A percentile compares a stretch with the other conserved stretches of the same genome.
phyloP scores from a whole-genome alignment of 2,888 invertebrate species.

The Lottia gigantea region DNA sequence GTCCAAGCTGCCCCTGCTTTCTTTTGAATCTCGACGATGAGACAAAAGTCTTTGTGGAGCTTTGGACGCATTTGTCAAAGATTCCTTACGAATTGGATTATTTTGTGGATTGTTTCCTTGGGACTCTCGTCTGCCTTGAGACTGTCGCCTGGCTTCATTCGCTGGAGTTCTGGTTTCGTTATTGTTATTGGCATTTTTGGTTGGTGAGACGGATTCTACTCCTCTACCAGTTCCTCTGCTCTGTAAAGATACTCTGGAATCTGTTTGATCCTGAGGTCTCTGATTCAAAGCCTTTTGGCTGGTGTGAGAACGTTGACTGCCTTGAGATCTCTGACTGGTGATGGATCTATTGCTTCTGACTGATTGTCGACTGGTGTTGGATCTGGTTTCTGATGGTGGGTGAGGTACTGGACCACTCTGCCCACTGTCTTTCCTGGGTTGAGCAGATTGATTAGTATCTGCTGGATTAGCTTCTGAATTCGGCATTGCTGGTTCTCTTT shows the following conservation, averaged over 20 bases:
- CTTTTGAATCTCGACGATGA: conserved; percentile 37
- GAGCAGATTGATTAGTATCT: conserved; percentile 1
- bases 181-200: background rate
- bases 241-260: background rate
- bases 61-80: conserved; percentile 21
- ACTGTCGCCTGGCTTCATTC: background rate
- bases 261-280: background rate
- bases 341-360: background rate
- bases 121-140: background rate
- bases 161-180: background rate
- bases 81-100: background rate
- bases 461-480: conserved; percentile 24
- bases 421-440: background rate
- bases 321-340: background rate
- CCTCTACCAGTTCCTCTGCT: background rate
- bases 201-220: background rate
- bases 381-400: background rate
- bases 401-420: background rate
- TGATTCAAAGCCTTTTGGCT: background rate
- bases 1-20: conserved; percentile 22
- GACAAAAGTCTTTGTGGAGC: conserved; percentile 20
- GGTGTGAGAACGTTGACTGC: background rate
- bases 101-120: background rate
- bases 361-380: too few relatives aligned
- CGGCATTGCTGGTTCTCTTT: conserved; percentile 43